Conservation (phyloP, 2,113 vertebrate genomes). For the Psilopsiagon aurifrons region DNA sequence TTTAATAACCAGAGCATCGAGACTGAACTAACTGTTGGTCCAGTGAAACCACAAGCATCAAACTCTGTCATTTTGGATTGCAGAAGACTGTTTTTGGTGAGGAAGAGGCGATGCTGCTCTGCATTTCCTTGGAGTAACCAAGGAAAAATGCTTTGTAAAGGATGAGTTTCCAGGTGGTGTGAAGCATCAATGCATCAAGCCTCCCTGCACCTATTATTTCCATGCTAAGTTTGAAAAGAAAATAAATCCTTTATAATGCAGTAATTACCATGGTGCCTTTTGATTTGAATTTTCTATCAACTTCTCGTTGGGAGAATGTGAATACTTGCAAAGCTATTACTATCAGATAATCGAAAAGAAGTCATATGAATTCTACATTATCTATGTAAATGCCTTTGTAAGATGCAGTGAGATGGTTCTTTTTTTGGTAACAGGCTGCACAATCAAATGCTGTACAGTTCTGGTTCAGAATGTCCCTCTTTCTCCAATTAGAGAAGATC, state of each 20-base stretch:
- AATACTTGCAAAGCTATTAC: conserved; percentile 3
- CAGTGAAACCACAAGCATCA: conserved; percentile 11
- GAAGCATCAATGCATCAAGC: background rate
- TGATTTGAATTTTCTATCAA: background rate
- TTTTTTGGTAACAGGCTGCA: conserved; percentile 45
- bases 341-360: conserved; percentile 23
- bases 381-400: conserved; percentile 25
- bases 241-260: background rate
- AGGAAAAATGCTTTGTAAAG: conserved; percentile 18
- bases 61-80: conserved; percentile 25
- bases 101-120: background rate
- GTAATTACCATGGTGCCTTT: background rate
- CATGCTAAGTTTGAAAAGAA: background rate
- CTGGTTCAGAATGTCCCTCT: conserved; percentile 32
- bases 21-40: background rate
- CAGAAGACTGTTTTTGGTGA: background rate
- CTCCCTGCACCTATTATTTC: background rate
- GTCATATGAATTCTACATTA: conserved; percentile 30
- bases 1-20: background rate
- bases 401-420: conserved; percentile 35
- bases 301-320: background rate
- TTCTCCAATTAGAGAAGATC: conserved; percentile 14
- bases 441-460: conserved; percentile 19
- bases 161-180: background rate
- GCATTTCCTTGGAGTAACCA: background rate